Conservation (phyloP, 2,888 invertebrate species). For the Callosobruchus maculatus region DNA sequence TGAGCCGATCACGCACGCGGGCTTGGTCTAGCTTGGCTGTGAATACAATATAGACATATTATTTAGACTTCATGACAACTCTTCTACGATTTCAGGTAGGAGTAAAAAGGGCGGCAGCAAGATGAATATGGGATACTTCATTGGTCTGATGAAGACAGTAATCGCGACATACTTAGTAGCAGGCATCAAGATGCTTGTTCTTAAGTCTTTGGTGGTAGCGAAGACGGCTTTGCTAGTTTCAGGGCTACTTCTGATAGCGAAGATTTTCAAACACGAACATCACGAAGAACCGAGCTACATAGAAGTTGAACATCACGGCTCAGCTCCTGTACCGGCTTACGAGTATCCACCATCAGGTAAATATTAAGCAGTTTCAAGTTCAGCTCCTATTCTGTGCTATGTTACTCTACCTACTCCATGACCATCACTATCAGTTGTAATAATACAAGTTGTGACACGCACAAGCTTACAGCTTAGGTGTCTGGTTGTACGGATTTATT, state of each 20-base stretch:
- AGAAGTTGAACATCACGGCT: constrained; percentile 50
- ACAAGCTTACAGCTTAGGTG: too few species aligned
- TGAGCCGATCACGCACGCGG: too few species aligned
- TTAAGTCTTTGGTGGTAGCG: constrained; percentile 68
- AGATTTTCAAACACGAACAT: constrained; percentile 22
- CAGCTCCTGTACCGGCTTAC: constrained; percentile 26
- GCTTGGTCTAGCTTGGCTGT: too few species aligned
- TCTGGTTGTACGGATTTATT: too few species aligned
- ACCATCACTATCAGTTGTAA: too few species aligned
- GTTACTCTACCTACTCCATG: too few species aligned
- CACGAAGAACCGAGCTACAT: constrained; percentile 26
- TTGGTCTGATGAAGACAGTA: constrained; percentile 61
- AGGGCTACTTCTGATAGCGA: constrained; percentile 49
- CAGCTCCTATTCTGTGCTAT: too few species aligned
- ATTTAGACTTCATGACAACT: neutral
- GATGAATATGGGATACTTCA: constrained; percentile 40
- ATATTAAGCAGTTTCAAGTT: too few species aligned
- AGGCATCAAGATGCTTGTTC: neutral
- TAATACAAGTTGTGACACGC: too few species aligned
- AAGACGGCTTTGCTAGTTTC: constrained; percentile 67
- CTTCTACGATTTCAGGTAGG: constrained; percentile 44
- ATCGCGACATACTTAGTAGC: constrained; percentile 48
- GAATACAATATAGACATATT: too few species aligned
- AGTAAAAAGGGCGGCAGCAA: constrained; percentile 58
- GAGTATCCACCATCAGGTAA: constrained; percentile 2